Evolutionary conservation across 2,888 invertebrate species (phyloP), one percentile per base, ranked within the genome.

Genomic region (Apotomis turbidana): DNA sequence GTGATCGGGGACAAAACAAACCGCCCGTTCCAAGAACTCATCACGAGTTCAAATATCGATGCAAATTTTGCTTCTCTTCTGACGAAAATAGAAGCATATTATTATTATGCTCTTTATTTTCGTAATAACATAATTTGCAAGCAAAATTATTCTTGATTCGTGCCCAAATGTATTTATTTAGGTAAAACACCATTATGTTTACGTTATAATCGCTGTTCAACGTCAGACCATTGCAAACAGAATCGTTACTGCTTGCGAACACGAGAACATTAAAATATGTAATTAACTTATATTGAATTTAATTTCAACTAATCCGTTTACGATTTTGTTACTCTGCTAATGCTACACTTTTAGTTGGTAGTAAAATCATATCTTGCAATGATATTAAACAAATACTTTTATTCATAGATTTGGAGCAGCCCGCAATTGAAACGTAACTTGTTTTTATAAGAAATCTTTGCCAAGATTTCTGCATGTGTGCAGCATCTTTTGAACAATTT

Each of bases 1-100:
- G 76, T 78, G 78, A 74, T 75, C 60, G 70, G 72, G 70, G 77
- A 63, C 78, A 75, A 78, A 78, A 77, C 76, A 77, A 76, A 71
- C 57, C n/a, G 57, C 51, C 46, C 72, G 49, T 75, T 76, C 76
- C 66, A 60, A 73, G 76, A 77, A 77, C 63, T 62, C 44, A 57
- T 38, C 44, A 59, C 36, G 55, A 61, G 46, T 57, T 61, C 54
- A 36, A 70, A 64, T 70, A 64, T 59, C 27, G 49, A 64, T 70
- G 52, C 58, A 55, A 70, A 57, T 64, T 44, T 66, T 55, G 55
- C 41, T 63, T 63, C 41, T 63, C 46, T 58, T 58, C 49, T 36
- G 27, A 60, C 70, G 58, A 64, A 52, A 70, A 63, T 64, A 63
- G 51, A 70, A 70, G 12, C 57, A n/a, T 58, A 58, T 63, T 44